Evolutionary conservation across 2,888 invertebrate genomes (phyloP), one percentile per base, ranked within the genome.

Genomic region (Chaetogeoica ovagalla): DNA sequence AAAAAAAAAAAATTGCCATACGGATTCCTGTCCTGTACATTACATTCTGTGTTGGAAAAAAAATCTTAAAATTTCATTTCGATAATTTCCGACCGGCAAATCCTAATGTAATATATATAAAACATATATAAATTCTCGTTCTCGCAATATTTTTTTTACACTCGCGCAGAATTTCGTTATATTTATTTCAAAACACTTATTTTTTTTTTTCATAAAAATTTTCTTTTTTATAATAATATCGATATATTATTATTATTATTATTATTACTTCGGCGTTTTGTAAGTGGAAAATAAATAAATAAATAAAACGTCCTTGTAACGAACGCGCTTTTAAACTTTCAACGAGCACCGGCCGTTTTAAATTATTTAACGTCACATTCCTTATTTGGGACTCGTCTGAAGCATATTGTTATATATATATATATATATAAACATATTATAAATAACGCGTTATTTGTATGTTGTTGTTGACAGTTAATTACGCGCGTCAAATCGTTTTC

Each of bases 381-480:
- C 77, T 55, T 79, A 69, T 79, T 19, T 7, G 60, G 77, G 63
- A 79, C 59, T 57, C 62, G 70, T 77, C 21, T 30, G 76, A 68
- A 52, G 30, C 62, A 13, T 13, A 48, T 48, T 48, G 48, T 48
- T 13, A 48, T 48, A 48, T 30, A 30, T 2, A 30, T 4, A 30
- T 30, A 30, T 30, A 48, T 48, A 48, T 30, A 30, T 2, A 30
- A 1, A 30, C 4, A 30, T 30, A 9, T 43, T 43, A 43, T 43
- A 11, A 1, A 43, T 11, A 11, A 9, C 1, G 6, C 11, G 11
- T 48, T 48, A 48, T 13, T 48, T 48, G 48, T 48, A 13, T 70
- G 70, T 70, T 19, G 70, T 70, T 19, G 77, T 55, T 39, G 69
- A 79, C 70, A 79, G 69, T 79, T 70, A 39, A 79, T 70, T 70